Percentiles rank a stretch among this genome's conserved stretches.
Conservation (phyloP, 2,113 vertebrate species). For the Macheiramphus alcinus region DNA sequence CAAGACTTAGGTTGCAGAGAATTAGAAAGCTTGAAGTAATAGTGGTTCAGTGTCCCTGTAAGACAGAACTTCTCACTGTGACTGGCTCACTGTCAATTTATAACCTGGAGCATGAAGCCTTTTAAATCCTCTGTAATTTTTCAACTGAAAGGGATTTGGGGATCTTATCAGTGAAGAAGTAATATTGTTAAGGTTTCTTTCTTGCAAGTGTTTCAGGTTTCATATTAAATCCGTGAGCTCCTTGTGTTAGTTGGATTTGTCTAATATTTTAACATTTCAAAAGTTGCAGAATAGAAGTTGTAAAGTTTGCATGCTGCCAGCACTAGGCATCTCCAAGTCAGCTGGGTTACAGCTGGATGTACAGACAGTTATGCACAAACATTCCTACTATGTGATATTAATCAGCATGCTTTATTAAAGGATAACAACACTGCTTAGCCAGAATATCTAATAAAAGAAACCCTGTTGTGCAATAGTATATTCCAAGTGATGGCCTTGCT, state of each 20-base stretch:
- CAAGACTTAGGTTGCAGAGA: slow-evolving; percentile 24
- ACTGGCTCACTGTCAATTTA: slow-evolving; percentile 33
- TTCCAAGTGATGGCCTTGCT: background rate
- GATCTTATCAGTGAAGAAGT: slow-evolving; percentile 35
- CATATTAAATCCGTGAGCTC: background rate
- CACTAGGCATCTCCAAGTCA: background rate
- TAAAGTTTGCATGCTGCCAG: background rate
- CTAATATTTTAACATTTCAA: background rate
- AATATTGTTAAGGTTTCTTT: slow-evolving; percentile 1
- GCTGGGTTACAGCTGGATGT: background rate
- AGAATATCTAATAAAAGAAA: background rate
- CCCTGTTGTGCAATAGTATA: background rate
- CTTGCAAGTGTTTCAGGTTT: background rate
- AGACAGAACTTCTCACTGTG: slow-evolving; percentile 33
- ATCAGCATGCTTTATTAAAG: background rate
- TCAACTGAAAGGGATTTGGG: slow-evolving; percentile 28
- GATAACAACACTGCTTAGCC: background rate
- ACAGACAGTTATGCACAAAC: background rate
- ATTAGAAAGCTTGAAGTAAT: slow-evolving; percentile 10
- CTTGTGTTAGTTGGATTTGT: background rate
- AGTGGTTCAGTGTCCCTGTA: background rate
- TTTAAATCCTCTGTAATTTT: slow-evolving; percentile 54
- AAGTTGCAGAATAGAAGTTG: background rate
- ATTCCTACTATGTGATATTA: background rate
- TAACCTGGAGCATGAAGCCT: slow-evolving; percentile 12